phyloP scores from a whole-genome alignment of 2,797 vertebrate genomes.

The Bradypodion ventrale region DNA sequence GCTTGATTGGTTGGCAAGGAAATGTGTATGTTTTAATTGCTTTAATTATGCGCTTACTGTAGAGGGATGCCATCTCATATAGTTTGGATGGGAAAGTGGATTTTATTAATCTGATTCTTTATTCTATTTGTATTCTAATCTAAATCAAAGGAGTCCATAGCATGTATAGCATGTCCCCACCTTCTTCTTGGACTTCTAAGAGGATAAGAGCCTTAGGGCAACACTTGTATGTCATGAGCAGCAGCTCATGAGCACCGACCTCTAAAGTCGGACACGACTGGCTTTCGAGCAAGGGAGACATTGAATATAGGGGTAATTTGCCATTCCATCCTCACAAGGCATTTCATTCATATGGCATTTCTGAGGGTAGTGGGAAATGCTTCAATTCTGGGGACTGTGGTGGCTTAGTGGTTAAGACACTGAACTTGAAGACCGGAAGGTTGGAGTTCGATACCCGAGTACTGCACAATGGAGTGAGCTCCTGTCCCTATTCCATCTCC shows the following conservation, averaged over 20 bases:
- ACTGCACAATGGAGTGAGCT: no score
- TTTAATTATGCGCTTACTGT: background rate
- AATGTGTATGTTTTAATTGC: background rate
- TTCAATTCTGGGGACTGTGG: no score
- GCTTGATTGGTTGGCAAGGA: slow-evolving; percentile 1
- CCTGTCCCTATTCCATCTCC: no score
- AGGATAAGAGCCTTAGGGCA: no score
- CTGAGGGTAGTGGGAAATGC: background rate
- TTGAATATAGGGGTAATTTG: background rate
- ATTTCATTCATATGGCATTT: background rate
- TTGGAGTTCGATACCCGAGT: no score
- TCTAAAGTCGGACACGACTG: no score
- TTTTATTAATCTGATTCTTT: background rate
- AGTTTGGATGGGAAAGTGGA: background rate
- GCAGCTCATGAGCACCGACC: no score
- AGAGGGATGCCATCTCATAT: background rate
- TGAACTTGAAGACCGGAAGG: no score
- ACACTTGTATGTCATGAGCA: no score
- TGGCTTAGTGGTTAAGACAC: no score
- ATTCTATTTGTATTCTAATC: background rate
- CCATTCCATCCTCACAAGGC: background rate
- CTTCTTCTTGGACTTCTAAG: no score
- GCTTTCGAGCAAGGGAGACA: no score
- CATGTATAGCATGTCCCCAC: background rate
- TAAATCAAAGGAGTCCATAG: background rate